Percentiles rank a stretch among this genome's conserved stretches.
phyloP scores from a whole-genome alignment of 1,140 invertebrate species.

The Grapholita molesta region DNA sequence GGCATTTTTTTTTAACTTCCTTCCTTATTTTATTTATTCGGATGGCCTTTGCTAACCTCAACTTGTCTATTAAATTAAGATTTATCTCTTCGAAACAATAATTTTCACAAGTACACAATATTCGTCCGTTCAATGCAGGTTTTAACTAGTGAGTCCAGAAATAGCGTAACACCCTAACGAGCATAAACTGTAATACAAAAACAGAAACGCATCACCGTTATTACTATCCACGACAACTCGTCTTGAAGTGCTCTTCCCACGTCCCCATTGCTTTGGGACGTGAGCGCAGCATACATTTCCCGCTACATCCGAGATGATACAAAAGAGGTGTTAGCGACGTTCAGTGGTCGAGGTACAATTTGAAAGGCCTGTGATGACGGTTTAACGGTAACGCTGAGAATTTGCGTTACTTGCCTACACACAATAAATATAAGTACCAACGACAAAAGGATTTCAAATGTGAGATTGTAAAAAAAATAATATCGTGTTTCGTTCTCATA shows the following conservation, averaged over 20 bases:
- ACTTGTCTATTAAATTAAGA: too few species aligned
- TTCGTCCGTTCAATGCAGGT: neutral
- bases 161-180: neutral
- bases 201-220: constrained; percentile 40
- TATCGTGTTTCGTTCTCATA: too few species aligned
- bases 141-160: neutral
- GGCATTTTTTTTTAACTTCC: too few species aligned
- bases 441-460: too few species aligned
- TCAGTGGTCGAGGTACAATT: neutral
- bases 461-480: too few species aligned
- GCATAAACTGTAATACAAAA: neutral
- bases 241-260: constrained; percentile 48
- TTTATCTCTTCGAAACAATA: too few species aligned
- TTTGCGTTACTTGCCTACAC: neutral
- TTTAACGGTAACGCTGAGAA: neutral
- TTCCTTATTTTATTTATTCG: too few species aligned
- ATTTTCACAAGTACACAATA: too few species aligned
- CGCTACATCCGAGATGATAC: neutral
- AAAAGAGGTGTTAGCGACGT: constrained; percentile 17
- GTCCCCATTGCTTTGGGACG: constrained; percentile 43
- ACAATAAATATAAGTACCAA: too few species aligned
- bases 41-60: too few species aligned
- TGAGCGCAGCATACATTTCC: constrained; percentile 42
- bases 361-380: neutral
- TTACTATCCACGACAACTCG: constrained; percentile 39